Conservation (phyloP, 2,113 vertebrate genomes). For the Crocuta crocuta region DNA sequence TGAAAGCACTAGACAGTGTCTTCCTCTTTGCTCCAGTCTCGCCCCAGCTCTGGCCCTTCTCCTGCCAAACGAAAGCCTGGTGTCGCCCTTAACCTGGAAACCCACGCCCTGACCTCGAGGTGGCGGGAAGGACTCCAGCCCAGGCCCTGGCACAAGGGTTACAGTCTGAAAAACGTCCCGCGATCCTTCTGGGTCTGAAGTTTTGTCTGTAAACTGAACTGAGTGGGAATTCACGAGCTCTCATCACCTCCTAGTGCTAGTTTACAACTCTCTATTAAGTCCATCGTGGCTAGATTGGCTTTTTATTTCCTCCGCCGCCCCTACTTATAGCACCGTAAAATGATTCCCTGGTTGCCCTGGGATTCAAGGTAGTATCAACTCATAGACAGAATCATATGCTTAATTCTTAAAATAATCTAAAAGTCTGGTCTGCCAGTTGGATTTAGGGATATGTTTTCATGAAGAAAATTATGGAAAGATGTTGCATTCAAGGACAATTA, state of each 20-base stretch:
- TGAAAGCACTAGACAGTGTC: rapidly evolving
- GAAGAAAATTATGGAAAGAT: background rate
- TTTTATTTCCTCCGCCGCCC: background rate
- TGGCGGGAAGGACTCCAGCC: rapidly evolving
- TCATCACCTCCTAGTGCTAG: background rate
- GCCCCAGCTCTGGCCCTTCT: background rate
- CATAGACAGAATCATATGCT: background rate
- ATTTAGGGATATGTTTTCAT: background rate
- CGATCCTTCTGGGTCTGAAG: background rate
- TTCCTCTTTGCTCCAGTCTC: background rate
- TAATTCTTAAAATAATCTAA: background rate
- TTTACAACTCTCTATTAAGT: background rate
- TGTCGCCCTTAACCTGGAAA: background rate
- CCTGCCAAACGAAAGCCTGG: background rate
- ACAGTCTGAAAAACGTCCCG: background rate
- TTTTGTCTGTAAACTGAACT: background rate
- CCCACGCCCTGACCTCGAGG: background rate
- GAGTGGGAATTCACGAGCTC: background rate
- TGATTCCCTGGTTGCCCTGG: background rate
- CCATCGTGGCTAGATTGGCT: background rate
- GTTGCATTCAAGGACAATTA: background rate
- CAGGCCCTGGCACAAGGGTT: background rate
- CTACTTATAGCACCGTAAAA: background rate
- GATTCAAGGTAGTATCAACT: background rate
- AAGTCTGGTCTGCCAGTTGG: background rate